phyloP scores from a whole-genome alignment of 2,797 vertebrate genomes.

The Sebastes minor region DNA sequence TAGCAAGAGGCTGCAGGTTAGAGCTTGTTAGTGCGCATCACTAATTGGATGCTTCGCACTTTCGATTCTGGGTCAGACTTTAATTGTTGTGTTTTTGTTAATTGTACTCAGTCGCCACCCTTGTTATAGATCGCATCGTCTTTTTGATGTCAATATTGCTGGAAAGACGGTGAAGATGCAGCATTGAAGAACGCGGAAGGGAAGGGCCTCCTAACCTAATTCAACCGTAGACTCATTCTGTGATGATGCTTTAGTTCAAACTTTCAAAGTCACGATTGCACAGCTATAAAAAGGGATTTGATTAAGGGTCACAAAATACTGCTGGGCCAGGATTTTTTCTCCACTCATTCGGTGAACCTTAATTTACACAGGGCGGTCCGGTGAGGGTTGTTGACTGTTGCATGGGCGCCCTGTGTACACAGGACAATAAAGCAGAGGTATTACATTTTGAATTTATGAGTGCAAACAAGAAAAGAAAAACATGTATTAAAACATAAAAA shows the following conservation, averaged over 20 bases:
- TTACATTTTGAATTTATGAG: conserved; percentile 6
- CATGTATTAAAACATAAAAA: not conserved
- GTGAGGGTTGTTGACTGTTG: not conserved
- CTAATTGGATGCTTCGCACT: not conserved
- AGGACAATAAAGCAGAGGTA: not conserved
- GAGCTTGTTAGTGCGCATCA: not conserved
- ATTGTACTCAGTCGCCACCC: conserved; percentile 8
- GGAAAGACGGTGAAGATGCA: not conserved
- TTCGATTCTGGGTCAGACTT: conserved; percentile 21
- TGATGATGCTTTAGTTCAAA: not conserved
- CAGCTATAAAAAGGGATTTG: not conserved
- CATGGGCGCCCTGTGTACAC: not conserved
- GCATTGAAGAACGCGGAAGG: not conserved
- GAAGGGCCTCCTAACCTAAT: not conserved
- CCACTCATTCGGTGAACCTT: not conserved
- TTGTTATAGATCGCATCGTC: not conserved
- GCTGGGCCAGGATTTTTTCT: not conserved
- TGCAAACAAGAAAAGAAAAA: not conserved
- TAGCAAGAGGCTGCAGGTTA: not conserved
- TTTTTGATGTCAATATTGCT: conserved; percentile 7
- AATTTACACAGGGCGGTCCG: not conserved
- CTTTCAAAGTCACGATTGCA: not conserved
- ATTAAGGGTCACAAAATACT: not conserved
- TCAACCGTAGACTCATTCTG: not conserved
- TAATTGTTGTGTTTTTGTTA: conserved; percentile 14